phyloP scores from a whole-genome alignment of 2,888 invertebrate species.

The Parapristionchus giblindavisi region DNA sequence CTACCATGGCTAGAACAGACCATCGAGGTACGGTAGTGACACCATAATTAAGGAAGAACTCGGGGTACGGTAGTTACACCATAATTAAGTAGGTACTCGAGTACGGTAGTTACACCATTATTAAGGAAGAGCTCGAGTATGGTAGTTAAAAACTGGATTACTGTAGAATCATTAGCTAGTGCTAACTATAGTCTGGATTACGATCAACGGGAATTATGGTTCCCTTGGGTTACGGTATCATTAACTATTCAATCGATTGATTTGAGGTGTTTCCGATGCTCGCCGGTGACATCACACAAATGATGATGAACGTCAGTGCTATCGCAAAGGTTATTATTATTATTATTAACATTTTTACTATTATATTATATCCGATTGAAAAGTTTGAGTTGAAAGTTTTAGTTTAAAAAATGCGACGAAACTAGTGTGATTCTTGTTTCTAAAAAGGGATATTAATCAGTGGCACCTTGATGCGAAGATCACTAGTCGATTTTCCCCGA shows the following conservation, averaged over 20 bases:
- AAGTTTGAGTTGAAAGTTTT: no score
- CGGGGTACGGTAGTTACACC: not conserved
- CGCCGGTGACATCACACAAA: conserved; percentile 13
- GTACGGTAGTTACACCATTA: not conserved
- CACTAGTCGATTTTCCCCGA: no score
- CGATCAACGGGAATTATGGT: not conserved
- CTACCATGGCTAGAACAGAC: conserved; percentile 14
- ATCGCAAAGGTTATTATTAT: conserved; percentile 33
- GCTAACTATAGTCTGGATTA: not conserved
- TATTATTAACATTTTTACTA: no score
- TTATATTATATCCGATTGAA: no score
- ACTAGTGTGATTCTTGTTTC: no score
- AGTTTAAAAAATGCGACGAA: no score
- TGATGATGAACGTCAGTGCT: conserved; percentile 5
- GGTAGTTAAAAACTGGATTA: not conserved
- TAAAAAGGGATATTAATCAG: no score
- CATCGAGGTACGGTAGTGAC: conserved; percentile 2
- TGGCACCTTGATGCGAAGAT: no score
- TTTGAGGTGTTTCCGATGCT: conserved; percentile 30
- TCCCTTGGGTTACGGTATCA: not conserved
- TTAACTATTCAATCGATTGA: not conserved
- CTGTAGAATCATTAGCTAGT: not conserved
- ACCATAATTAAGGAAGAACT: not conserved
- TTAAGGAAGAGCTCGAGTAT: not conserved
- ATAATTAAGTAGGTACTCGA: not conserved